These are phyloP conservation scores for Callipepla californica DNA, from an alignment of 2,113 vertebrate species.

Conservation along the genomic window DNA sequence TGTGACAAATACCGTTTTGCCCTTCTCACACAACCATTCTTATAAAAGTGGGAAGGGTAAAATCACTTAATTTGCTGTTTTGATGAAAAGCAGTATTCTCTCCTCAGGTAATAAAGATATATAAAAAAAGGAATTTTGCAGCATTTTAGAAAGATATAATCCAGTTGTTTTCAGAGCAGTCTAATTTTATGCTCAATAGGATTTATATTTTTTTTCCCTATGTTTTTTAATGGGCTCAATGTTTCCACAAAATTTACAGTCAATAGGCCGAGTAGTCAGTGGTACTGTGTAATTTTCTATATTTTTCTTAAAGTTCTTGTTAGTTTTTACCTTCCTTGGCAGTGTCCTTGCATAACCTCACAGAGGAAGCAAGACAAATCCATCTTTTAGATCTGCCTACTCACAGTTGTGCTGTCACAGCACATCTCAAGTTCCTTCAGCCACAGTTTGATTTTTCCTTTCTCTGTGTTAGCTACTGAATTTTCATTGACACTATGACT, in stretches of 20 bases:
- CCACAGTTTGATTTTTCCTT: conserved; percentile 30
- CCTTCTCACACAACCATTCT: neutral
- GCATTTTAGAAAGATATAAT: neutral
- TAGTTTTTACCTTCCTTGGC: neutral
- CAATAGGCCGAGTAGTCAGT: neutral
- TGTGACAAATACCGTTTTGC: neutral
- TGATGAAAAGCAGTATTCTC: neutral
- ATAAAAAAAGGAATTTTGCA: neutral
- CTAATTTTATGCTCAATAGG: neutral
- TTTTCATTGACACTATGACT: conserved; percentile 39
- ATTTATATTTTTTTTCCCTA: neutral
- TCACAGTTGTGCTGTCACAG: conserved; percentile 47
- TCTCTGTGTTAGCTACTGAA: conserved; percentile 27
- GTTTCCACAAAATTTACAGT: conserved; percentile 17
- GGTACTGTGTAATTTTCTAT: conserved; percentile 11
- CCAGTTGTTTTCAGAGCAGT: neutral
- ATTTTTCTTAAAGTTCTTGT: neutral
- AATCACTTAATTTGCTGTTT: neutral
- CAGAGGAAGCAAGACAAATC: conserved; percentile 21
- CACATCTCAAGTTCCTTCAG: conserved; percentile 39
- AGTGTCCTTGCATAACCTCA: conserved; percentile 52
- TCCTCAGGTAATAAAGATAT: accelerated
- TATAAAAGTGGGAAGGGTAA: neutral
- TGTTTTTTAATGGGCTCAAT: neutral
- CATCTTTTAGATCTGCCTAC: conserved; percentile 27